Evolutionary conservation across 2,888 invertebrate species (phyloP).

Genomic region (Frankliniella intonsa): DNA sequence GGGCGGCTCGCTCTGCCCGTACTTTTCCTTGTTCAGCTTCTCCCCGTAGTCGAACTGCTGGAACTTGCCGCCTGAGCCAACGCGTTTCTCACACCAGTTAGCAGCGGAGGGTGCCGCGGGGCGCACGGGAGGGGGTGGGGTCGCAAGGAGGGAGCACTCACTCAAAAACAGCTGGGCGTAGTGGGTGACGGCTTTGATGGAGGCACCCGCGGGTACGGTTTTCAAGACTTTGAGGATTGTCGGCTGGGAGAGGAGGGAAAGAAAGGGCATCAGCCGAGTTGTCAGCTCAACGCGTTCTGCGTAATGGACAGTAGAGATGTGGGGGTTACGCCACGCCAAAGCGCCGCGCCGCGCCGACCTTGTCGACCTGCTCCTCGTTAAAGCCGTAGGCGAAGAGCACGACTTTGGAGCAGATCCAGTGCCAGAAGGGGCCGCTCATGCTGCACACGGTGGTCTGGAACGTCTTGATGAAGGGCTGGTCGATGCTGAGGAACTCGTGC

Average conservation of each 20-base stretch:
- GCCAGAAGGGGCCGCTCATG: not conserved
- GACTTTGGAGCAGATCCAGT: slow-evolving; percentile 61
- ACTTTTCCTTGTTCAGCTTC: not conserved
- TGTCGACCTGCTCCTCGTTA: slow-evolving; percentile 62
- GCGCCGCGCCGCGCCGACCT: slow-evolving; percentile 44
- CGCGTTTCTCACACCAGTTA: not conserved
- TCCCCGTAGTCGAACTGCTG: not conserved
- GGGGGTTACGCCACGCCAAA: not conserved
- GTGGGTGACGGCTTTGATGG: not conserved
- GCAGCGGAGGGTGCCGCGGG: not conserved
- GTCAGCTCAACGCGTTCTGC: not conserved
- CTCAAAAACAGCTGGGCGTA: not conserved
- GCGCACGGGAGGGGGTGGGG: not conserved
- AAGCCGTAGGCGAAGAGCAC: slow-evolving; percentile 68
- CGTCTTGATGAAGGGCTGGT: not conserved
- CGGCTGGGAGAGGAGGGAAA: not conserved
- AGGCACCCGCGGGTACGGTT: not conserved
- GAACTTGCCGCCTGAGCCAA: not conserved
- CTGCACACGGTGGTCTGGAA: not conserved
- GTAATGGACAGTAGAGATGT: not conserved
- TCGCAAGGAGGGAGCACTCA: not conserved
- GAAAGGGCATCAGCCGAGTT: not conserved
- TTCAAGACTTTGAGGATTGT: not conserved
- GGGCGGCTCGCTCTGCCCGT: not conserved
- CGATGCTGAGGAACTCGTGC: not conserved